A percentile compares a stretch with the other conserved stretches of the same genome.
Evolutionary conservation across 1,140 invertebrate species (phyloP).

Genomic region (Harlomillsia oculata): DNA sequence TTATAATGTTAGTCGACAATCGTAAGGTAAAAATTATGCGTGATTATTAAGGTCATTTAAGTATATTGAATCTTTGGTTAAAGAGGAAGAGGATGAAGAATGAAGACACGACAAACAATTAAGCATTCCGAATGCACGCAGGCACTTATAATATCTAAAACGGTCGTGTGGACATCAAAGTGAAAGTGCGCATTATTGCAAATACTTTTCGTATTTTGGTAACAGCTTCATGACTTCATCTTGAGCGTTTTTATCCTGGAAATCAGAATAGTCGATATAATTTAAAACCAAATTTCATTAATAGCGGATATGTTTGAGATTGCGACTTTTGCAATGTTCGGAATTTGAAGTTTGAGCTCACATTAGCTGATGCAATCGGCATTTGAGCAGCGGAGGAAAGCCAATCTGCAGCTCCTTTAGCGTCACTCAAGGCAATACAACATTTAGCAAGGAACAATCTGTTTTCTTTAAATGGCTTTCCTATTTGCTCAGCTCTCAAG

Average conservation of each 20-base stretch:
- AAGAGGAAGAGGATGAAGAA: conserved; percentile 14
- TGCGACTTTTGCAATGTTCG: no score
- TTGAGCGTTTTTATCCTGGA: conserved; percentile 23
- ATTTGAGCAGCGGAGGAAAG: conserved; percentile 46
- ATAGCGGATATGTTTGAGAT: background rate
- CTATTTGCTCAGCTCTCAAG: conserved; percentile 53
- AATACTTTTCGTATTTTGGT: conserved; percentile 11
- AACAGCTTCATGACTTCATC: conserved; percentile 9
- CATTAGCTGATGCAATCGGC: conserved; percentile 41
- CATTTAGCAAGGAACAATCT: conserved; percentile 59
- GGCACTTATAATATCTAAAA: no score
- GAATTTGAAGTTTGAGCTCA: conserved; percentile 39
- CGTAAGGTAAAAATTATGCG: no score
- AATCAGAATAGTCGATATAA: background rate
- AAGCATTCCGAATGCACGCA: background rate
- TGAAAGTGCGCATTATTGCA: no score
- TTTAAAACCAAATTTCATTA: background rate
- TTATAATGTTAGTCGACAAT: no score
- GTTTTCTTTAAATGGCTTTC: conserved; percentile 58
- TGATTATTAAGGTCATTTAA: no score
- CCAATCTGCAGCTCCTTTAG: conserved; percentile 49
- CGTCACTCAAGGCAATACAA: conserved; percentile 48
- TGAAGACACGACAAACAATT: conserved; percentile 4
- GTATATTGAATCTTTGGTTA: background rate
- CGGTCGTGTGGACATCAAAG: no score